Evolutionary conservation across 2,113 vertebrate species (phyloP).

Genomic region (Kryptolebias marmoratus): DNA sequence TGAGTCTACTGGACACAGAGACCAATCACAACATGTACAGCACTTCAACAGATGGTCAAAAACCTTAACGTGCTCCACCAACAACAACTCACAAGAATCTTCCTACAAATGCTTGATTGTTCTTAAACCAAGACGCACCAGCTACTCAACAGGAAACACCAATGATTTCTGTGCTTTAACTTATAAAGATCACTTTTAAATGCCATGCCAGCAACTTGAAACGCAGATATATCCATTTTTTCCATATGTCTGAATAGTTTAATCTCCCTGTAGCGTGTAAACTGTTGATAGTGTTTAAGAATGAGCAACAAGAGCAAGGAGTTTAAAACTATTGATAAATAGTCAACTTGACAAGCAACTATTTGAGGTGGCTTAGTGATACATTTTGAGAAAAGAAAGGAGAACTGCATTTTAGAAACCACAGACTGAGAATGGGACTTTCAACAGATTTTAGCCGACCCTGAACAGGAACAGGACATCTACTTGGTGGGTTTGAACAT

Average conservation of each 20-base stretch:
- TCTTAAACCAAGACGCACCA: neutral
- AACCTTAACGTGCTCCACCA: neutral
- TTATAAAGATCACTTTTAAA: no score
- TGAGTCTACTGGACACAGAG: neutral
- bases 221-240: no score
- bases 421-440: neutral
- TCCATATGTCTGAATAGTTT: no score
- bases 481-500: slow-evolving; percentile 25
- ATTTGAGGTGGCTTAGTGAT: no score
- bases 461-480: slow-evolving; percentile 5
- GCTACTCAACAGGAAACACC: neutral
- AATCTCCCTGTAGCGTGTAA: no score
- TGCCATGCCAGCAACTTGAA: no score
- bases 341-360: no score
- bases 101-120: slow-evolving; percentile 1
- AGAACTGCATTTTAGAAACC: neutral
- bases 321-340: no score
- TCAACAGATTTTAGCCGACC: neutral
- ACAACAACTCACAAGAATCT: slow-evolving; percentile 1
- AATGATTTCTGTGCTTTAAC: no score
- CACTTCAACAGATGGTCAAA: slow-evolving; percentile 5
- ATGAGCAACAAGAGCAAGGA: no score
- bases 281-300: no score
- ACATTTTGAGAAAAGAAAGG: no score
- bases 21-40: slow-evolving; percentile 1